Base-by-base conservation (phyloP, 2,888 invertebrate genomes). In the Dichetophora obliterata region DNA sequence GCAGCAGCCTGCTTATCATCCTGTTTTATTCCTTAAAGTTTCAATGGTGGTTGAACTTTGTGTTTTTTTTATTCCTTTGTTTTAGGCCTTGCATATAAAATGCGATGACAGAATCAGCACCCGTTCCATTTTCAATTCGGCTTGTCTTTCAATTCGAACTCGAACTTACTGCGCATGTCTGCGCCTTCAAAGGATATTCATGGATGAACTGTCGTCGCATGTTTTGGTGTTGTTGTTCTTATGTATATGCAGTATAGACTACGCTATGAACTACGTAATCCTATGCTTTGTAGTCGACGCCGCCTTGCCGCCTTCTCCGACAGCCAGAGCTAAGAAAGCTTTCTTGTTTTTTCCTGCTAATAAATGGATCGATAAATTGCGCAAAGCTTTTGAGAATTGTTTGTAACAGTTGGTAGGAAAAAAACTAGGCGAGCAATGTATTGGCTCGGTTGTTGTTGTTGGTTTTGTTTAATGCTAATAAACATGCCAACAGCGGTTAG, bases 21-120 rank as follows among this genome's bases (percentile, higher is more conserved):
- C 27, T 22, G 27, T 59, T 14, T 59, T 27, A 24, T 59, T 59
- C 59, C 59, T 22, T 59, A 59, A 9, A 22, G 8, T 22, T 59
- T 59, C 59, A 59, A 59, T 66, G 66, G 66, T 66, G 66, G 66
- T 66, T 66, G 66, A 66, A 66, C 66, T 66, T 66, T 66, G 66
- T 37, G 22, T 66, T 43, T 37, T 34, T 37, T 34, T 34, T 14
- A 0, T 14, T 5, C 19, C 6, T 14, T 34, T 65, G 37, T 65
- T 65, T 65, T 14, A 59, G 16, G 24, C 27, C 27, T n/a, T 66
- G 37, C 66, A 66, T 66, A 19, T 66, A 14, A 37, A 37, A 37
- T 66, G 19, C 43, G 66, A 66, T 66, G 66, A 66, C 66, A 66
- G 66, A 66, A 66, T 66, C 66, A 59, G 59, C 19, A 9, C 66